Evolutionary conservation across 2,797 vertebrate species (phyloP).

Genomic region (Gadopsis bispinosus): DNA sequence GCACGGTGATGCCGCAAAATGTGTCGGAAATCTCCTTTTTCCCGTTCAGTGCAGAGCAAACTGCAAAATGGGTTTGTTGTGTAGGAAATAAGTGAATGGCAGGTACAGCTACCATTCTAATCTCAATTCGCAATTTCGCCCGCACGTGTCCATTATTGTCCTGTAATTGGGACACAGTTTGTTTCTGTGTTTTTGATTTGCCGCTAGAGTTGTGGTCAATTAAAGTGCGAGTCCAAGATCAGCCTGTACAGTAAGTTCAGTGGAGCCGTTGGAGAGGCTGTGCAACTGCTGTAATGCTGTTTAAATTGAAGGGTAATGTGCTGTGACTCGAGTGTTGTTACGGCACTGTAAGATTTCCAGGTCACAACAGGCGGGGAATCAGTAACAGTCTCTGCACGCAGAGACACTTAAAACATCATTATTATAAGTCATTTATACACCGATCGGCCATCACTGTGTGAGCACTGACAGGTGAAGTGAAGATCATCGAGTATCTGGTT

Average conservation of each 20-base stretch:
- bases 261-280: neutral
- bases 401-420: neutral
- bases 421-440: neutral
- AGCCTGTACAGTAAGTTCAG: slow-evolving; percentile 2
- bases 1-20: neutral
- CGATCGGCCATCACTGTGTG: no score
- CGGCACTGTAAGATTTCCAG: neutral
- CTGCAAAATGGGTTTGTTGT: no score
- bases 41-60: no score
- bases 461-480: no score
- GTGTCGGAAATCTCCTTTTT: no score
- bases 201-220: neutral
- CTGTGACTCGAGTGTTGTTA: slow-evolving; percentile 35
- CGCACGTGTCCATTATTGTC: no score
- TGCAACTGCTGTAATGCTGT: slow-evolving; percentile 14
- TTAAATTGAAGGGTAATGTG: slow-evolving; percentile 40
- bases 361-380: neutral
- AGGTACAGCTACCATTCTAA: no score
- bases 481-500: no score
- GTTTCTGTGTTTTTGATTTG: no score
- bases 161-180: neutral
- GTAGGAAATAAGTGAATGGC: neutral
- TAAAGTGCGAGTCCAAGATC: slow-evolving; percentile 1
- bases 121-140: no score
- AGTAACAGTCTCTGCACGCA: neutral